Conservation (phyloP, 2,888 invertebrate species). For the Synanthedon myopaeformis region DNA sequence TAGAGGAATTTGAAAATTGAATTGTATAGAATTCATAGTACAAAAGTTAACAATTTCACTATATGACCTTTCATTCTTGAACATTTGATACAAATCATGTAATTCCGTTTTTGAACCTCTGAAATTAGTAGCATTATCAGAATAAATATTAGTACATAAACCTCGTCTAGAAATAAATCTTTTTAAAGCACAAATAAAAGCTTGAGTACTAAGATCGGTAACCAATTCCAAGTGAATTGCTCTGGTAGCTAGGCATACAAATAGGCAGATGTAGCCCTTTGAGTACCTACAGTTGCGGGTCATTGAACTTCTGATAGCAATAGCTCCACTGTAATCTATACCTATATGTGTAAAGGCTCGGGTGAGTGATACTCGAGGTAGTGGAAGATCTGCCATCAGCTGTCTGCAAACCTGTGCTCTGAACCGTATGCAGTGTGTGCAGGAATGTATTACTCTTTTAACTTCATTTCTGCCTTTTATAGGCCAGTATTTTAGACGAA, state of each 20-base stretch:
- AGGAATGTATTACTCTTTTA: slow-evolving; percentile 1
- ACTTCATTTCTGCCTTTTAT: slow-evolving; percentile 1
- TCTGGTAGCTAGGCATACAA: slow-evolving; percentile 1
- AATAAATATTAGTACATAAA: slow-evolving; percentile 2
- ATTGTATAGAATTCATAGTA: background rate
- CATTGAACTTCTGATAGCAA: slow-evolving; percentile 4
- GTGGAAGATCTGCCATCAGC: slow-evolving; percentile 5
- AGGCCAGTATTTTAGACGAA: slow-evolving; percentile 4
- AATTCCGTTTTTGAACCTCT: slow-evolving; percentile 1
- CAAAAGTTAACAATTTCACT: background rate
- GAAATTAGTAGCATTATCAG: slow-evolving; percentile 7
- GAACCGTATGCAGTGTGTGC: slow-evolving; percentile 4
- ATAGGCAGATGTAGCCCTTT: slow-evolving; percentile 5
- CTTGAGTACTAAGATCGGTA: slow-evolving; percentile 1
- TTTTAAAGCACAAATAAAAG: slow-evolving; percentile 3
- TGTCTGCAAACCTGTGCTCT: slow-evolving; percentile 6
- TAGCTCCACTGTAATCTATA: slow-evolving; percentile 8
- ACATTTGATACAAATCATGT: slow-evolving; percentile 1
- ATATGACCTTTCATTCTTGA: background rate
- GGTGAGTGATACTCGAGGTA: slow-evolving; percentile 4
- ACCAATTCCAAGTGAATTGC: slow-evolving; percentile 3
- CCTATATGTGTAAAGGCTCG: slow-evolving; percentile 6
- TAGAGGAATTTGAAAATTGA: slow-evolving; percentile 1
- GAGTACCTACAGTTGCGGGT: slow-evolving; percentile 2
- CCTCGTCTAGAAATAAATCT: slow-evolving; percentile 6